These are phyloP conservation scores for Dryocosmus kuriphilus DNA, from an alignment of 2,888 invertebrate genomes.

Conservation along the genomic window DNA sequence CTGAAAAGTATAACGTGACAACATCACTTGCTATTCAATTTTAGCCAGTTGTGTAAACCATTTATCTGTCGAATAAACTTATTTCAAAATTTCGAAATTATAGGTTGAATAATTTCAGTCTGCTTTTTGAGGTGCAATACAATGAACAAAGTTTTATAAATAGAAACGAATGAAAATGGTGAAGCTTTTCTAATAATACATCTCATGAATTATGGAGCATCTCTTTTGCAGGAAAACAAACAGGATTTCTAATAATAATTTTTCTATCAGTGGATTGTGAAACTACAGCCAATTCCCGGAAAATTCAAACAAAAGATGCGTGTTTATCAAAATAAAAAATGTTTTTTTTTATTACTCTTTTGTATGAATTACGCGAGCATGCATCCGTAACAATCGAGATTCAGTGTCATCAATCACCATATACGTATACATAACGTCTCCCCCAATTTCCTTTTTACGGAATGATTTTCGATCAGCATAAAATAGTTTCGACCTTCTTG, in stretches of 20 bases:
- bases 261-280: neutral
- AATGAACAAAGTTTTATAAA: conserved; percentile 25
- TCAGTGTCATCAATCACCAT: conserved; percentile 14
- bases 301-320: neutral
- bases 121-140: no score
- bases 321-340: neutral
- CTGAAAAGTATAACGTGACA: neutral
- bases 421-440: conserved; percentile 14
- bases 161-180: neutral
- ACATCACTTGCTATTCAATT: neutral
- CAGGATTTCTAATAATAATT: conserved; percentile 19
- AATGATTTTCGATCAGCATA: conserved; percentile 29
- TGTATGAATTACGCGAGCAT: conserved; percentile 10
- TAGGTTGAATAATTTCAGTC: no score
- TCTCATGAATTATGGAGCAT: conserved; percentile 13
- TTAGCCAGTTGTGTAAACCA: neutral
- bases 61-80: neutral
- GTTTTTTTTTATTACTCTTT: neutral
- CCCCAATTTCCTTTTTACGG: conserved; percentile 38
- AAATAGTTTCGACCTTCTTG: conserved; percentile 39
- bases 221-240: conserved; percentile 6
- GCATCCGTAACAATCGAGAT: conserved; percentile 29
- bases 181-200: conserved; percentile 10
- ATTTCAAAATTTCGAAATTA: no score
- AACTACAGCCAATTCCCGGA: neutral